Evolutionary conservation across 2,797 vertebrate genomes (phyloP), one percentile per base, ranked within the genome.

Genomic region (Diplodus puntazzo): DNA sequence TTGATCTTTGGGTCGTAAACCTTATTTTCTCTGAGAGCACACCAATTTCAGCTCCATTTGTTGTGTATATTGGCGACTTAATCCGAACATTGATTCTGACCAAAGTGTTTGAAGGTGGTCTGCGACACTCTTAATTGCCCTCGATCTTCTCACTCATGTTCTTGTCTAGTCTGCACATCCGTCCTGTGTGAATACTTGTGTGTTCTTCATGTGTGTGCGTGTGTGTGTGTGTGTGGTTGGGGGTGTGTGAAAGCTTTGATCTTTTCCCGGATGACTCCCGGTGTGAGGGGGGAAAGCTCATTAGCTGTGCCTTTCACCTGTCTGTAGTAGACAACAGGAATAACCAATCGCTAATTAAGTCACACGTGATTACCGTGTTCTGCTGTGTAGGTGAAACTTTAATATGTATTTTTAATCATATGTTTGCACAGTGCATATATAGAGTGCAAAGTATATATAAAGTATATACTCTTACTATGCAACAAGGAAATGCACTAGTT

Each of bases 291-390:
- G 72, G 83, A 63, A 73, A 85, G 87, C 87, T 91, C 86, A 90
- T 94, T 94, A 93, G 83, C 80, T 84, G 67, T 61, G 73, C 81
- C 81, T 80, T 89, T 91, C 39, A 58, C 71, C 81, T 81, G 82
- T 86, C 77, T 83, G 64, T 50, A 48, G 69, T 57, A 69, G 76
- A 81, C 80, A 77, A 80, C 74, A 83, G 71, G 45, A 86, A 72
- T 55, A 82, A 79, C 70, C 66, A 73, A 52, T 77, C 63, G 45
- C 76, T 89, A 88, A 93, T 93, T 79, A 89, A 85, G 59, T 72
- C 75, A 70, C 71, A 70, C 30, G 58, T 73, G 23, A 76, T 65
- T 61, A 46, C 52, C 42, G 20, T 67, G 39, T 39, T 78, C 45
- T 79, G 43, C 67, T 27, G 23, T 69, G 23, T 48, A n/a, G 66